phyloP scores from a whole-genome alignment of 2,797 vertebrate species.

The Danio aesculapii region DNA sequence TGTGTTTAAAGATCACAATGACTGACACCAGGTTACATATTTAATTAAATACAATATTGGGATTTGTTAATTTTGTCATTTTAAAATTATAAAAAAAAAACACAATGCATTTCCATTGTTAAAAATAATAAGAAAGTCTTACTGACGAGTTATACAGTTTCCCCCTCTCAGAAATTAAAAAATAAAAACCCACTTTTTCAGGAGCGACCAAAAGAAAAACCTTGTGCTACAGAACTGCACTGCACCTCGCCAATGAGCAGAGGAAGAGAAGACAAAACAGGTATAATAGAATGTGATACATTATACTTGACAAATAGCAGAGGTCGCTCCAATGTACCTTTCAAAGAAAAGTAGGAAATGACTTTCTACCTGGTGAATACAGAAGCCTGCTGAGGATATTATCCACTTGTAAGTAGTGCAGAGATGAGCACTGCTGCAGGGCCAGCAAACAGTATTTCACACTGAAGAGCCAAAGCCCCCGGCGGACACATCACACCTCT shows the following conservation, averaged over 20 bases:
- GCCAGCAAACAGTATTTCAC: constrained; percentile 28
- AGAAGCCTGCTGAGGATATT: constrained; percentile 5
- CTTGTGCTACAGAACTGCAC: background rate
- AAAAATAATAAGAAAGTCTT: too few relatives aligned
- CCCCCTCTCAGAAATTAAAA: too few relatives aligned
- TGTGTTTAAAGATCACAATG: too few relatives aligned
- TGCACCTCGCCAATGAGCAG: background rate
- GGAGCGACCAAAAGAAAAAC: background rate
- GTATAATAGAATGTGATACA: constrained; percentile 17
- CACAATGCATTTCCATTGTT: too few relatives aligned
- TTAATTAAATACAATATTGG: too few relatives aligned
- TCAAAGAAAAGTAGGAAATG: constrained; percentile 25
- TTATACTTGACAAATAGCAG: constrained; percentile 16
- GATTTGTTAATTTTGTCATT: too few relatives aligned
- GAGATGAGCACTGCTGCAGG: constrained; percentile 11
- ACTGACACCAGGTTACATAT: too few relatives aligned
- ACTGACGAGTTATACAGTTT: too few relatives aligned
- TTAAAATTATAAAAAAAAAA: too few relatives aligned
- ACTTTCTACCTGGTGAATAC: constrained; percentile 16
- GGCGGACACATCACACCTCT: constrained; percentile 8
- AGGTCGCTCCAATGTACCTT: constrained; percentile 17
- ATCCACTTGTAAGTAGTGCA: constrained; percentile 2
- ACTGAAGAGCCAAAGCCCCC: constrained; percentile 22
- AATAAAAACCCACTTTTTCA: background rate
- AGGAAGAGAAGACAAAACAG: background rate